These are phyloP conservation scores for Lepidochitona cinerea DNA, from an alignment of 2,888 invertebrate genomes.

Conservation along the genomic window DNA sequence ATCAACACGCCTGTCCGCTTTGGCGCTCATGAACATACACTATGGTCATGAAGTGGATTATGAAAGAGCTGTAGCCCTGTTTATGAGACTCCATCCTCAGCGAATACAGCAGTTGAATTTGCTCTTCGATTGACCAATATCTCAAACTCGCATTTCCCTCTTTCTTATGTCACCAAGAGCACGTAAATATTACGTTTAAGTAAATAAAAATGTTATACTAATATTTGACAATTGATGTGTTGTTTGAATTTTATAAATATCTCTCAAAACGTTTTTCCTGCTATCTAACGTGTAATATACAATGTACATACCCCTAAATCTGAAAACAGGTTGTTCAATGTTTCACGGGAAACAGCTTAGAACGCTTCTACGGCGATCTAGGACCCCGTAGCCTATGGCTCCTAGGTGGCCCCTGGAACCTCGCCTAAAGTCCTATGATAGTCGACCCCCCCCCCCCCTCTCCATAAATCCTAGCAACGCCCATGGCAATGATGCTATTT, in stretches of 20 bases:
- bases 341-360: neutral
- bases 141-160: too few relatives aligned
- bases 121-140: slow-evolving; percentile 4
- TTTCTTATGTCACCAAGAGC: too few relatives aligned
- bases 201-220: too few relatives aligned
- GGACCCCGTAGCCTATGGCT: too few relatives aligned
- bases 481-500: too few relatives aligned
- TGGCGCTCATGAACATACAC: slow-evolving; percentile 19
- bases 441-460: neutral
- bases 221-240: too few relatives aligned
- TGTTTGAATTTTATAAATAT: neutral
- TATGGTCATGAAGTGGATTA: slow-evolving; percentile 11
- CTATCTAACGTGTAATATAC: neutral
- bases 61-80: neutral
- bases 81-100: slow-evolving; percentile 6
- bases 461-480: neutral
- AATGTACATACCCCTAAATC: neutral
- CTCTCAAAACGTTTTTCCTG: neutral
- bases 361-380: neutral
- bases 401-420: neutral
- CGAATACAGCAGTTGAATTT: slow-evolving; percentile 52
- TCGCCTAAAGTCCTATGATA: neutral
- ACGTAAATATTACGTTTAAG: too few relatives aligned
- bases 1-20: neutral
- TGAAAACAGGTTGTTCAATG: neutral